Evolutionary conservation across 53 echinoderm and acorn worm species (phyloP).

Genomic region (Arbacia lixula): DNA sequence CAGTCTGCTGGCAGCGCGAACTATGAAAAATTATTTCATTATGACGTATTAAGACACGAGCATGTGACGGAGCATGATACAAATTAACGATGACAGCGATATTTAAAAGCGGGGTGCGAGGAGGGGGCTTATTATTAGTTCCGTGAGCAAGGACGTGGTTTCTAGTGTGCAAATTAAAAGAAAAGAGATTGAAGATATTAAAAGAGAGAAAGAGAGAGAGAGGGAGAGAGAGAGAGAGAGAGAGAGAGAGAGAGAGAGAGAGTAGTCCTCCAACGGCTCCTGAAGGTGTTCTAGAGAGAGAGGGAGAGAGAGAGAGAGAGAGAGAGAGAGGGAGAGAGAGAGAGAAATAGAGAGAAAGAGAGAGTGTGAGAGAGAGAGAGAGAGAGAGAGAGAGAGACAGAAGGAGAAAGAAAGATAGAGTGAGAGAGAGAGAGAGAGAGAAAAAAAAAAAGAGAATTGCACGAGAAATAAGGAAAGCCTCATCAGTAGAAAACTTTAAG

Average conservation of each 20-base stretch:
- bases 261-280: too few relatives aligned
- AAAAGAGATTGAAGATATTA: not conserved
- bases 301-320: not conserved
- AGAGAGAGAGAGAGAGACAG: too few relatives aligned
- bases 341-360: too few relatives aligned
- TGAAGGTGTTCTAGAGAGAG: not conserved
- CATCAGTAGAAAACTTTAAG: too few relatives aligned
- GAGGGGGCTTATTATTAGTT: too few relatives aligned
- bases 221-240: not conserved
- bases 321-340: not conserved
- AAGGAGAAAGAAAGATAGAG: too few relatives aligned
- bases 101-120: not conserved
- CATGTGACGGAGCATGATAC: not conserved
- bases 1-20: too few relatives aligned
- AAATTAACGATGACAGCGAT: not conserved
- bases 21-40: not conserved
- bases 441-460: too few relatives aligned
- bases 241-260: not conserved
- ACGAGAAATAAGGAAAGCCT: too few relatives aligned
- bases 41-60: not conserved
- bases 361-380: too few relatives aligned
- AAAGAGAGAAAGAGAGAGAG: not conserved
- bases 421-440: too few relatives aligned
- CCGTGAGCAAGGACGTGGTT: too few relatives aligned
- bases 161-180: not conserved